Evolutionary conservation across 2,888 invertebrate genomes (phyloP), one percentile per base, ranked within the genome.

Genomic region (Prostheceraeus crozeri): DNA sequence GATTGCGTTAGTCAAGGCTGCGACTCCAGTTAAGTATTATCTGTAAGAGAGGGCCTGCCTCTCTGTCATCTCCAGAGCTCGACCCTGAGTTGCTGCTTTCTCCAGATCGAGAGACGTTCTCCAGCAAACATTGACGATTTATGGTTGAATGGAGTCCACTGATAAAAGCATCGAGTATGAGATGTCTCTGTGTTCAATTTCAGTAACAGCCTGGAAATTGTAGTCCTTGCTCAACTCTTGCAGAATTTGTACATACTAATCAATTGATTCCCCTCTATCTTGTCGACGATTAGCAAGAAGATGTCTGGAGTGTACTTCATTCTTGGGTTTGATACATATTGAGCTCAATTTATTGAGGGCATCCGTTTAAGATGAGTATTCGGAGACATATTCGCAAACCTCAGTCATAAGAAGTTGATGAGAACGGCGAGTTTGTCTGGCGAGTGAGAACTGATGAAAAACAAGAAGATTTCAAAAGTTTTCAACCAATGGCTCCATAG

Each of bases 241-340:
- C 28, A 53, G 16, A 28, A 40, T 40, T 10, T 53, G 53, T 21
- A 27, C 23, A 53, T 31, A 53, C 33, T 53, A 33, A 53, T 53
- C 53, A n/a, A 53, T 11, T 53, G 4, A n/a, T 53, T 53, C 31
- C 19, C 35, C 33, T 10, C 11, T n/a, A 10, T 33, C 33, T 35
- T 53, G 53, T 25, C 33, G 8, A 23, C 11, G 28, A 27, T 28
- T 53, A n/a, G 53, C 53, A 8, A 53, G 28, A 10, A 53, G 11
- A 53, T 53, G 53, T 31, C 53, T n/a, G 4, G 14, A 28, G 33
- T 31, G n/a, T n/a, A 35, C 33, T 53, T 53, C 53, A 53, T 53
- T 53, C 33, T 53, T 4, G 8, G 23, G 10, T 53, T 16, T 53
- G 11, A 11, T 19, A 35, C 33, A 53, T 11, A 53, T 19, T 31